Base-by-base conservation (phyloP, 2,113 vertebrate species). In the Ardeotis arabs region DNA sequence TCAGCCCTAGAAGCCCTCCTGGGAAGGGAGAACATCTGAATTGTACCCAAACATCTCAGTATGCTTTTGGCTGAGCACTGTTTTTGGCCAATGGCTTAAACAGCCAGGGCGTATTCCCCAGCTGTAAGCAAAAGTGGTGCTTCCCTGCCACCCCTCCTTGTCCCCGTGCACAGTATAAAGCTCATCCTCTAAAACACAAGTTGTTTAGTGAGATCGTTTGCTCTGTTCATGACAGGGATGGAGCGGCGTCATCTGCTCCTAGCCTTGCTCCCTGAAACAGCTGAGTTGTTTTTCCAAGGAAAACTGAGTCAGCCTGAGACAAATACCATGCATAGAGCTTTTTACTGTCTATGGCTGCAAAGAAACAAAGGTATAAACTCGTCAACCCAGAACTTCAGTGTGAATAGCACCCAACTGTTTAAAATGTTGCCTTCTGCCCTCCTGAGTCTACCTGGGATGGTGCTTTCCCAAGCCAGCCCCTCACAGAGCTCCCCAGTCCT, bases 181-280 rank as follows among this genome's bases (percentile, higher is more conserved):
- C 59, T 89, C 24, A 20, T 70, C 68, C 64, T 84, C 49, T 24
- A 28, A 68, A 70, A 28, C 3, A 2, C 39, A 9, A 59, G 52
- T 2, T 29, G 45, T 31, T 53, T 23, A 7, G 24, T 68, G 82
- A 73, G 76, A 82, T 76, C 1, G 0, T 59, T 84, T 56, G 23
- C 93, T 49, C 55, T 45, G 56, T 27, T 91, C 58, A 4, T 85
- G 49, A 3, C 35, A 18, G 58, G 60, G 77, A 75, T 1, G 7
- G 69, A 76, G 53, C 28, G 3, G 77, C 60, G 79, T 92, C 69
- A 20, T 79, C 90, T 90, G 86, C 76, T 53, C 56, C 45, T 20
- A 49, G 82, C 50, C 50, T 25, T 31, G 35, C 87, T 84, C 68
- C 76, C 90, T 82, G 73, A 62, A 95, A 79, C 94, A 96, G 73